These are phyloP conservation scores for Artibeus jamaicensis DNA, from an alignment of 2,797 vertebrate genomes.

Conservation along the genomic window DNA sequence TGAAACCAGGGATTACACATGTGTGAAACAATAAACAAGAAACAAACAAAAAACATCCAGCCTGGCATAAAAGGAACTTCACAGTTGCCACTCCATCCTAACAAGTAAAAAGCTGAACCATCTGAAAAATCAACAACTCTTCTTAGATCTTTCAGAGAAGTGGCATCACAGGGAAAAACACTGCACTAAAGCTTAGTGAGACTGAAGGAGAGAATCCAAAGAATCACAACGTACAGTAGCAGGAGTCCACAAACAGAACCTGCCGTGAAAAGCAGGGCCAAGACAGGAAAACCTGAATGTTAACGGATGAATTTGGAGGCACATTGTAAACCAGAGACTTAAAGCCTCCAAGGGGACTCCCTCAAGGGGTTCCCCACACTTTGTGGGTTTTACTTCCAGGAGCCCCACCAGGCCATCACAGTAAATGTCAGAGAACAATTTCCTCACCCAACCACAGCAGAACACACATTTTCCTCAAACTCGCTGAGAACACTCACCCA, in stretches of 20 bases:
- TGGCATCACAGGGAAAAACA: neutral
- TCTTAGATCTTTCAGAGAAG: neutral
- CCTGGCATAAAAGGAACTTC: neutral
- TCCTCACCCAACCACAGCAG: neutral
- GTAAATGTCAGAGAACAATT: neutral
- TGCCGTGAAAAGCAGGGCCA: neutral
- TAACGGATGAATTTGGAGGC: neutral
- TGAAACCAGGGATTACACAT: neutral
- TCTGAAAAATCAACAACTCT: neutral
- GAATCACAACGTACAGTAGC: neutral
- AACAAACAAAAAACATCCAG: neutral
- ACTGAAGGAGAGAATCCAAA: neutral
- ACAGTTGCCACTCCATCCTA: neutral
- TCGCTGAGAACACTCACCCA: neutral
- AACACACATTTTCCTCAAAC: neutral
- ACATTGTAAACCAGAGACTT: neutral
- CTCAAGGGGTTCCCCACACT: neutral
- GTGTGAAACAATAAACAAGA: neutral
- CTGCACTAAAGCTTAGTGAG: neutral
- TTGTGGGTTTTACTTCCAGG: neutral
- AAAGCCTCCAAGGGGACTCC: neutral
- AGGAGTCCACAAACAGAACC: neutral
- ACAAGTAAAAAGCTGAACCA: neutral
- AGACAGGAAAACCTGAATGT: neutral
- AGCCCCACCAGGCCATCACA: neutral